Conservation (phyloP, 2,888 invertebrate genomes). For the Himalopsyche kuldschensis region DNA sequence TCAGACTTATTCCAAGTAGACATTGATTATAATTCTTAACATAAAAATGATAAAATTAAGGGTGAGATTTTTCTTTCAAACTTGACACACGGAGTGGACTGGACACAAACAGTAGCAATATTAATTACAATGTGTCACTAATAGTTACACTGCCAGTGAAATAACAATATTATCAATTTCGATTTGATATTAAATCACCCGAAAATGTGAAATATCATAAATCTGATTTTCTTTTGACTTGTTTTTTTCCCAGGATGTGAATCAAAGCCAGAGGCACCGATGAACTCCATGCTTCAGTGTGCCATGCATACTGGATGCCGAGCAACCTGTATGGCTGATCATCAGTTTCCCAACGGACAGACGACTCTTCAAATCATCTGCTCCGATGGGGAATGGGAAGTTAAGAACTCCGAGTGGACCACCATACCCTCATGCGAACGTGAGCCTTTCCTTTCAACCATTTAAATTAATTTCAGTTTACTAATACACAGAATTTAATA, state of each 20-base stretch:
- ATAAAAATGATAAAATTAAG: too few species aligned
- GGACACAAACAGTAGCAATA: too few species aligned
- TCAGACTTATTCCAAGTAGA: too few species aligned
- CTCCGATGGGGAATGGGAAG: constrained; percentile 53
- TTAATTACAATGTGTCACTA: too few species aligned
- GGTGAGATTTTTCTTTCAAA: too few species aligned
- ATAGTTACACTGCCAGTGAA: too few species aligned
- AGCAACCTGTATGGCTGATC: constrained; percentile 53
- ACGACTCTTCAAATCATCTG: constrained; percentile 54
- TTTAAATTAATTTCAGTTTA: background rate
- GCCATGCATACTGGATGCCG: constrained; percentile 54
- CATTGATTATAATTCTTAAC: too few species aligned
- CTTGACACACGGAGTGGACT: too few species aligned
- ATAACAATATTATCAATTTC: too few species aligned
- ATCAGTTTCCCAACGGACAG: constrained; percentile 60
- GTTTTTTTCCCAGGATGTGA: constrained; percentile 44
- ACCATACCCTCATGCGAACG: constrained; percentile 66
- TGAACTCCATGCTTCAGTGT: constrained; percentile 47
- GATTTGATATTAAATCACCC: background rate
- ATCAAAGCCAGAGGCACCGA: constrained; percentile 44
- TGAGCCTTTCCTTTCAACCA: constrained; percentile 46
- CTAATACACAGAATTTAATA: too few species aligned
- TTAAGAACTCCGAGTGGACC: constrained; percentile 51
- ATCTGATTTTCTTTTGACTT: too few species aligned
- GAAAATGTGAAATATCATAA: background rate